Evolutionary conservation across 2,888 invertebrate species (phyloP).

Genomic region (Malthinus seriepunctatus): DNA sequence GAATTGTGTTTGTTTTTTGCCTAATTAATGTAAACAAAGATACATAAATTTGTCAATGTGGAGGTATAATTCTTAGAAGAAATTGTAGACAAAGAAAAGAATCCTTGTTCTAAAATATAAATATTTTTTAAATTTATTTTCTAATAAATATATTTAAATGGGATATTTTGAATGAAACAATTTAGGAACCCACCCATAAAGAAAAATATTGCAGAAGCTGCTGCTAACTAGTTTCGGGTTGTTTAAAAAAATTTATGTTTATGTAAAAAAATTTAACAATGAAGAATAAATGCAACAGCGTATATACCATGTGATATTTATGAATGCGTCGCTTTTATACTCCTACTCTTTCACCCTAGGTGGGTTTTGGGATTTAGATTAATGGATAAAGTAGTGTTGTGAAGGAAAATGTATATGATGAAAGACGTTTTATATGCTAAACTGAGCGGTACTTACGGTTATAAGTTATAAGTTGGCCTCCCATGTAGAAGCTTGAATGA

Average conservation of each 20-base stretch:
- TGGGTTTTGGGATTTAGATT: slow-evolving; percentile 9
- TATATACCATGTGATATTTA: slow-evolving; percentile 3
- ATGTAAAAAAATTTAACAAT: slow-evolving; percentile 20
- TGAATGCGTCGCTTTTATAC: slow-evolving; percentile 11
- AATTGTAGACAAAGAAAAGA: slow-evolving; percentile 1
- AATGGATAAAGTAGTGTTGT: slow-evolving; percentile 12
- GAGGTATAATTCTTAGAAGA: slow-evolving; percentile 19
- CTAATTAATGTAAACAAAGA: slow-evolving; percentile 18
- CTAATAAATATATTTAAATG: slow-evolving; percentile 13
- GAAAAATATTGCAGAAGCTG: slow-evolving; percentile 22
- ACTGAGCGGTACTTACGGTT: slow-evolving; percentile 24
- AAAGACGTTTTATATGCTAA: slow-evolving; percentile 28
- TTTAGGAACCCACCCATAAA: slow-evolving; percentile 22
- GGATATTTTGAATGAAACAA: slow-evolving; percentile 10
- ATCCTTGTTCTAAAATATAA: not conserved
- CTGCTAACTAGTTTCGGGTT: slow-evolving; percentile 19
- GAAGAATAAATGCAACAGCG: slow-evolving; percentile 22
- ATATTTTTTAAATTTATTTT: too few relatives aligned
- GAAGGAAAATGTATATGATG: slow-evolving; percentile 22
- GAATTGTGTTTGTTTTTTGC: not conserved
- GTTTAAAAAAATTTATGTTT: slow-evolving; percentile 2
- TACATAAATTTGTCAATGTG: slow-evolving; percentile 31
- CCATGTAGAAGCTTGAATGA: slow-evolving; percentile 34
- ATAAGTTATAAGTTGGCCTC: slow-evolving; percentile 34
- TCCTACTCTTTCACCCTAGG: slow-evolving; percentile 12